Conservation (phyloP, 2,888 invertebrate genomes). For the Euplagia quadripunctaria region DNA sequence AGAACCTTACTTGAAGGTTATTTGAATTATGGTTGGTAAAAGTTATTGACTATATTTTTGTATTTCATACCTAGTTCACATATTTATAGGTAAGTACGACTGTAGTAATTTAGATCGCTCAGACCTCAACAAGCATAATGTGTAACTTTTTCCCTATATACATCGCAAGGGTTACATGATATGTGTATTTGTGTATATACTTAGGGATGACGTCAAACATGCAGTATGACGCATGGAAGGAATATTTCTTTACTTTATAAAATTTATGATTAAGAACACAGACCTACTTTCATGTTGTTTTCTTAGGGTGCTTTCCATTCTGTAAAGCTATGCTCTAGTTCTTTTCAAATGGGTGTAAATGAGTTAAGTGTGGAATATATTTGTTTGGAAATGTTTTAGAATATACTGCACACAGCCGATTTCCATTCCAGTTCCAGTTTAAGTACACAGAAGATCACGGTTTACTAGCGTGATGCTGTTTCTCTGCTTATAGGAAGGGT, state of each 20-base stretch:
- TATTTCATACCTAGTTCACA: no score
- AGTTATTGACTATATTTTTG: no score
- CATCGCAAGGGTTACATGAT: not conserved
- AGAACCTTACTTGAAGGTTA: no score
- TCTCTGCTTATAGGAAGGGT: not conserved
- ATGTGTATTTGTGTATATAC: not conserved
- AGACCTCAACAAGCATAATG: not conserved
- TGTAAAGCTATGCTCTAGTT: not conserved
- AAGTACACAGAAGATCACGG: not conserved
- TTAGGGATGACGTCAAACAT: constrained; percentile 20
- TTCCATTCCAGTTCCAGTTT: no score
- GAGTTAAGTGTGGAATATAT: not conserved
- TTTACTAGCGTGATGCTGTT: not conserved
- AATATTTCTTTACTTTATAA: constrained; percentile 18
- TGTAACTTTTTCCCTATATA: not conserved
- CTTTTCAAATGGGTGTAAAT: not conserved
- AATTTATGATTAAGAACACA: constrained; percentile 10
- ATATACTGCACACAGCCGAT: no score
- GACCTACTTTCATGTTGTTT: constrained; percentile 8
- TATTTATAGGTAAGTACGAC: no score
- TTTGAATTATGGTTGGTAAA: no score
- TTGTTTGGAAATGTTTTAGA: not conserved
- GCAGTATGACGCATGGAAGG: constrained; percentile 23
- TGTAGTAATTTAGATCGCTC: no score
- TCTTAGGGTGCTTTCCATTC: constrained; percentile 2